These are phyloP conservation scores for Brachypteracias leptosomus DNA, from an alignment of 2,113 vertebrate species.

Conservation along the genomic window DNA sequence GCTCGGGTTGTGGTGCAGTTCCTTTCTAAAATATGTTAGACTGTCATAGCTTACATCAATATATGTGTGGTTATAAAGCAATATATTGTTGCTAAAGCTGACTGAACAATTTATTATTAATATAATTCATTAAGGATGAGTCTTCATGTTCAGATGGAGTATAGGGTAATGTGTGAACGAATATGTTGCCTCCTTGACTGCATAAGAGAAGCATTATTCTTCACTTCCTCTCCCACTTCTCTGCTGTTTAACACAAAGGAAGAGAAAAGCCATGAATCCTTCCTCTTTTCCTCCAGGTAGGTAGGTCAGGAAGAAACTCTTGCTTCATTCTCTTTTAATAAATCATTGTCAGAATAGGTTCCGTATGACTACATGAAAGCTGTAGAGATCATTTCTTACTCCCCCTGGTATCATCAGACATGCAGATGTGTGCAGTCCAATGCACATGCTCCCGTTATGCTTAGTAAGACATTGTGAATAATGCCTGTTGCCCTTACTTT, in stretches of 20 bases:
- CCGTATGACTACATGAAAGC: conserved; percentile 54
- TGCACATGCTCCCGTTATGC: not conserved
- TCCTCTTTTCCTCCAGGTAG: conserved; percentile 34
- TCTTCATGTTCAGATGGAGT: not conserved
- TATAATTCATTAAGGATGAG: not conserved
- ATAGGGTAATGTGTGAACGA: not conserved
- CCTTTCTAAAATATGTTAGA: not conserved
- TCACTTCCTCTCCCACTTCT: not conserved
- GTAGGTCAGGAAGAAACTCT: conserved; percentile 36
- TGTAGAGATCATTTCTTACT: conserved; percentile 34
- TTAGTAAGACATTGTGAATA: not conserved
- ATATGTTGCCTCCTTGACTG: not conserved
- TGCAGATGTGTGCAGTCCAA: conserved; percentile 40
- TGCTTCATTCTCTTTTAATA: conserved; percentile 3
- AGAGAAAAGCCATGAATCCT: not conserved
- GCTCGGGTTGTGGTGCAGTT: not conserved
- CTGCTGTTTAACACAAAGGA: not conserved
- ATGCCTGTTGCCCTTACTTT: not conserved
- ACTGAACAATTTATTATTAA: not conserved
- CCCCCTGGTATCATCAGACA: not conserved
- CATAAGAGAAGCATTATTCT: not conserved
- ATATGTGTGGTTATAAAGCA: not conserved
- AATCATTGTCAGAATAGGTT: conserved; percentile 58
- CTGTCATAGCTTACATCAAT: not conserved
- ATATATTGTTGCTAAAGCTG: not conserved